These are phyloP conservation scores for Norana najaformis DNA, from an alignment of 2,888 invertebrate genomes.

Conservation along the genomic window DNA sequence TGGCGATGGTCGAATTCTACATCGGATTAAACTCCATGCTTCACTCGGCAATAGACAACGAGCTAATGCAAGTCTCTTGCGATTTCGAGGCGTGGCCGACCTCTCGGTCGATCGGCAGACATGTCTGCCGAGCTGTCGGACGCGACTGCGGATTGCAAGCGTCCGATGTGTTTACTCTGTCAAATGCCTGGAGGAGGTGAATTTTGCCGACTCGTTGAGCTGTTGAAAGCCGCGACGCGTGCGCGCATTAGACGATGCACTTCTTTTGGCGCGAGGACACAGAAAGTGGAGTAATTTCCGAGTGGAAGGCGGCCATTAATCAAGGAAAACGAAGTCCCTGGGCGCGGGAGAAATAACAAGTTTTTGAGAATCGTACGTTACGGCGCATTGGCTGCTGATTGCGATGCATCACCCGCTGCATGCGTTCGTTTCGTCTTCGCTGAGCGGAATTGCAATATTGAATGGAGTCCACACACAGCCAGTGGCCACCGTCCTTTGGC, in stretches of 20 bases:
- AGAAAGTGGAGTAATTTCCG: neutral
- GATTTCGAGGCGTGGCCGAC: neutral
- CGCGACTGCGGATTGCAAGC: neutral
- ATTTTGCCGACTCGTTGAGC: neutral
- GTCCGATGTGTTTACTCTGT: neutral
- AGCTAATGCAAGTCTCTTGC: neutral
- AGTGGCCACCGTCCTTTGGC: neutral
- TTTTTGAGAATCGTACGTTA: neutral
- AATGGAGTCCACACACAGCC: neutral
- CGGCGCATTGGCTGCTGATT: neutral
- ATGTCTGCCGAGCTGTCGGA: too few species aligned
- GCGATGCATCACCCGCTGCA: neutral
- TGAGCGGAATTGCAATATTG: neutral
- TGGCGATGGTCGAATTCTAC: too few species aligned
- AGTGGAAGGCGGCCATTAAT: neutral
- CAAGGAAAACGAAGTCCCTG: neutral
- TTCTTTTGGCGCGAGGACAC: neutral
- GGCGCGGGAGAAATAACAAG: neutral
- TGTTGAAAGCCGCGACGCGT: neutral
- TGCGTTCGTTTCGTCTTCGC: neutral
- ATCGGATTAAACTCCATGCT: too few species aligned
- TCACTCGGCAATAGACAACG: neutral
- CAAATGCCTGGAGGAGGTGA: neutral
- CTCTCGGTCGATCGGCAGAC: too few species aligned
- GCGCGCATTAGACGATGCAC: neutral